A percentile compares a stretch with the other conserved stretches of the same genome.
Evolutionary conservation across 1,140 invertebrate genomes (phyloP).

Genomic region (Drosophila seguyi): DNA sequence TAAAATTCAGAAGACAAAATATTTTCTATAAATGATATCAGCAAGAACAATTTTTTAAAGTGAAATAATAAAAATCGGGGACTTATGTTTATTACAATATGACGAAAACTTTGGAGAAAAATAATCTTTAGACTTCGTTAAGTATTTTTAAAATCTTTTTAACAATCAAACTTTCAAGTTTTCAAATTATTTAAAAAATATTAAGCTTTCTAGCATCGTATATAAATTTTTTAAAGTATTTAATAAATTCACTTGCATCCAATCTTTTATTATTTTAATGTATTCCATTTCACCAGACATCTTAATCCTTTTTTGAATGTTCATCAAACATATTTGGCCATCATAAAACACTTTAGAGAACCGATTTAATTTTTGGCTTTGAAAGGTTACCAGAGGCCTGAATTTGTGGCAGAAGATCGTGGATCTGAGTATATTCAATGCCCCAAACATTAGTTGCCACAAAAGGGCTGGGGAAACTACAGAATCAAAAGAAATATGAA

Average conservation of each 20-base stretch:
- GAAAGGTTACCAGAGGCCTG: neutral
- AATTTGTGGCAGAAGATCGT: neutral
- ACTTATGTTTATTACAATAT: neutral
- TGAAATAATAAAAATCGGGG: neutral
- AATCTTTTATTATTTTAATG: neutral
- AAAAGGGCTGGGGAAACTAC: slow-evolving; percentile 62
- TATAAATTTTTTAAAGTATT: too few relatives aligned
- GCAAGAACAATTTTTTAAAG: neutral
- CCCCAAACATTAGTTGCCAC: slow-evolving; percentile 35
- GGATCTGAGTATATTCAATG: slow-evolving; percentile 36
- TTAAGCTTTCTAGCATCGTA: too few relatives aligned
- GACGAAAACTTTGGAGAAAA: neutral
- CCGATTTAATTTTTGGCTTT: slow-evolving; percentile 27
- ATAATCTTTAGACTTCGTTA: neutral
- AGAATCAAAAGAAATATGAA: slow-evolving; percentile 62
- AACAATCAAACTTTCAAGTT: neutral
- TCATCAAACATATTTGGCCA: slow-evolving; percentile 20
- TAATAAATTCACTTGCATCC: too few relatives aligned
- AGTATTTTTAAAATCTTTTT: neutral
- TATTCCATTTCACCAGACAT: neutral
- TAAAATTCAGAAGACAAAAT: neutral
- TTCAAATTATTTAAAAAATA: neutral
- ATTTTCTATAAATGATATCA: neutral
- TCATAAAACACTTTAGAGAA: slow-evolving; percentile 30
- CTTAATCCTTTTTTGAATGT: neutral